A percentile compares a stretch with the other conserved stretches of the same genome.
Conservation (phyloP, 2,797 vertebrate genomes). For the Lateolabrax maculatus region DNA sequence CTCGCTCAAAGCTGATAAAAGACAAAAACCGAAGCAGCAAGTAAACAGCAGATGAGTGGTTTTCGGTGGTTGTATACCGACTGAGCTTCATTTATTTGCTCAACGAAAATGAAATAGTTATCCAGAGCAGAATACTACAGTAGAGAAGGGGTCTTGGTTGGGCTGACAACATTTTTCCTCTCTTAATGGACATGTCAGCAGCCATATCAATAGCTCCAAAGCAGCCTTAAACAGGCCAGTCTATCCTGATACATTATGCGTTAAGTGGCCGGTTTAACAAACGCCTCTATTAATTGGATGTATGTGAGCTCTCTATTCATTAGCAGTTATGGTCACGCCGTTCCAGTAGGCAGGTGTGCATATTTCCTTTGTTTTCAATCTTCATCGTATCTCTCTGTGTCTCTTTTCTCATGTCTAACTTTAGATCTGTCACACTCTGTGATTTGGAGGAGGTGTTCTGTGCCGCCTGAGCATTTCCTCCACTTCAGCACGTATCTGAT, state of each 20-base stretch:
- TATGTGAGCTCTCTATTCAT: conserved; percentile 72
- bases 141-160: not conserved
- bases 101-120: conserved; percentile 19
- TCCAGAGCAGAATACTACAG: conserved; percentile 5
- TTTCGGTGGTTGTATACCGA: conserved; percentile 18
- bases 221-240: conserved; percentile 68
- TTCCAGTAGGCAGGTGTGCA: conserved; percentile 54
- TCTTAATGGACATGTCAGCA: conserved; percentile 62
- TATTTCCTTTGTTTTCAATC: conserved; percentile 45
- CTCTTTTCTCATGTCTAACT: not conserved
- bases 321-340: conserved; percentile 55
- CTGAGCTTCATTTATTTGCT: conserved; percentile 30
- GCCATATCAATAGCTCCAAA: conserved; percentile 67
- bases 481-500: conserved; percentile 45
- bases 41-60: conserved; percentile 19
- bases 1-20: conserved; percentile 23
- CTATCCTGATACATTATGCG: conserved; percentile 62
- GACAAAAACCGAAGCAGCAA: conserved; percentile 2
- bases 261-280: conserved; percentile 69
- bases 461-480: conserved; percentile 1
- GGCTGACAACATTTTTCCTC: conserved; percentile 19
- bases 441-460: conserved; percentile 14
- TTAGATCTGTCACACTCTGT: not conserved
- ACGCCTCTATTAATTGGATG: conserved; percentile 71
- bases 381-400: not conserved